A percentile compares a stretch with the other conserved stretches of the same genome.
Evolutionary conservation across 2,888 invertebrate genomes (phyloP).

Genomic region (Campopleginae sp.): DNA sequence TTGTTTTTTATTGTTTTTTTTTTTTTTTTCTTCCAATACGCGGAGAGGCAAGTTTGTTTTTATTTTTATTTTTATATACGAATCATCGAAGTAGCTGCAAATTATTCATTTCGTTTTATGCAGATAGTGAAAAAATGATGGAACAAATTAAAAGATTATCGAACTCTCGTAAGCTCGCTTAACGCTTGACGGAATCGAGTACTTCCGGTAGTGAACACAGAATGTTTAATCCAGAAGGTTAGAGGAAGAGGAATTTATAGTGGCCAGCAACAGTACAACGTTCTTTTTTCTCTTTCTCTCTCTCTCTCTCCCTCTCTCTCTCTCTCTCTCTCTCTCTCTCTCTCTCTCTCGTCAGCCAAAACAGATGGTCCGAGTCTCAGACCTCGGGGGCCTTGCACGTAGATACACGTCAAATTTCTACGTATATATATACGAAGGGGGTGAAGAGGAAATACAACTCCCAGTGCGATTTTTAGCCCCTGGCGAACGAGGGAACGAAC

Average conservation of each 20-base stretch:
- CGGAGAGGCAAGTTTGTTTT: no score
- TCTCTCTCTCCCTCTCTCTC: constrained; percentile 7
- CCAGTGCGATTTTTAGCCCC: constrained; percentile 81
- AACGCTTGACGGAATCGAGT: constrained; percentile 68
- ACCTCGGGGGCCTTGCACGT: constrained; percentile 80
- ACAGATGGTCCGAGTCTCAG: constrained; percentile 83
- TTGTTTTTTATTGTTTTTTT: background rate
- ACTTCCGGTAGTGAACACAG: constrained; percentile 66
- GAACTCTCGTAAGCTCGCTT: constrained; percentile 27
- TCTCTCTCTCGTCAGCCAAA: constrained; percentile 70
- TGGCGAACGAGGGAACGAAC: constrained; percentile 75
- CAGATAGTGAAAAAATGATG: background rate
- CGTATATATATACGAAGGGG: constrained; percentile 14
- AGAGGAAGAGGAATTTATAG: constrained; percentile 48
- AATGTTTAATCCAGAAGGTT: constrained; percentile 78
- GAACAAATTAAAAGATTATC: background rate
- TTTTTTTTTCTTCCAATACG: no score
- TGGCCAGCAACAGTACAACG: constrained; percentile 29
- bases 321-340: constrained; percentile 17
- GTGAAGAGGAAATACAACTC: constrained; percentile 73
- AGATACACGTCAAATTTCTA: constrained; percentile 53
- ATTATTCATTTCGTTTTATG: constrained; percentile 15
- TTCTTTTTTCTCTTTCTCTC: constrained; percentile 10
- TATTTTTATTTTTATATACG: background rate
- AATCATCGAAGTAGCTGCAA: background rate